Percentiles rank a stretch among this genome's conserved stretches.
These are phyloP conservation scores for Numenius phaeopus DNA, from an alignment of 2,797 vertebrate genomes.

Conservation along the genomic window DNA sequence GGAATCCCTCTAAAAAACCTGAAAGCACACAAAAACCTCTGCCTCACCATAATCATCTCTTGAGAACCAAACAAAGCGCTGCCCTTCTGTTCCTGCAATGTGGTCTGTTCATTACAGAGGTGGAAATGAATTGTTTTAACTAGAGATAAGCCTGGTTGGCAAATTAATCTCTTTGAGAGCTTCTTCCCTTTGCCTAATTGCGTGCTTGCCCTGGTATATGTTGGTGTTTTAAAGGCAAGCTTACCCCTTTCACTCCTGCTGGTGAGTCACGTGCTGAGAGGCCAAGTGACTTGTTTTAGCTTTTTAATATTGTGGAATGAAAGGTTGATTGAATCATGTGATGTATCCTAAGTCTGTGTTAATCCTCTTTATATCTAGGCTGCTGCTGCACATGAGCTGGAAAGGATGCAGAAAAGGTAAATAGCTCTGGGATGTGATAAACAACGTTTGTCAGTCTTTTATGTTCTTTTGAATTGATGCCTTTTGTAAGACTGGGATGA, in stretches of 20 bases:
- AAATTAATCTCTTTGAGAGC: not conserved
- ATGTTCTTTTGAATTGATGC: not conserved
- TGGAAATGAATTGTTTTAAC: slow-evolving; percentile 38
- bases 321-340: slow-evolving; percentile 57
- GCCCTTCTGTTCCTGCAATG: not conserved
- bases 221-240: not conserved
- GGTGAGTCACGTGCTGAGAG: slow-evolving; percentile 22
- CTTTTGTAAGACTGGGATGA: not conserved
- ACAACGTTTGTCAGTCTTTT: not conserved
- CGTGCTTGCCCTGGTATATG: not conserved
- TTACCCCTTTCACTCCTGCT: not conserved
- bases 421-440: slow-evolving; percentile 49
- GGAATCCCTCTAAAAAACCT: not conserved
- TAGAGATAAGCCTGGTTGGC: slow-evolving; percentile 13
- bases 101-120: not conserved
- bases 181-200: not conserved
- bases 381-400: slow-evolving; percentile 82
- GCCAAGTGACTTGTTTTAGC: slow-evolving; percentile 43
- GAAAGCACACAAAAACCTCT: not conserved
- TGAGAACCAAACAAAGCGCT: not conserved
- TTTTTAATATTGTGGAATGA: slow-evolving; percentile 56
- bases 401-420: slow-evolving; percentile 94
- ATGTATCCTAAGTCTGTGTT: slow-evolving; percentile 60
- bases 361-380: slow-evolving; percentile 79
- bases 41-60: accelerated